phyloP scores from a whole-genome alignment of 2,888 invertebrate species.

The Clanis bilineata region DNA sequence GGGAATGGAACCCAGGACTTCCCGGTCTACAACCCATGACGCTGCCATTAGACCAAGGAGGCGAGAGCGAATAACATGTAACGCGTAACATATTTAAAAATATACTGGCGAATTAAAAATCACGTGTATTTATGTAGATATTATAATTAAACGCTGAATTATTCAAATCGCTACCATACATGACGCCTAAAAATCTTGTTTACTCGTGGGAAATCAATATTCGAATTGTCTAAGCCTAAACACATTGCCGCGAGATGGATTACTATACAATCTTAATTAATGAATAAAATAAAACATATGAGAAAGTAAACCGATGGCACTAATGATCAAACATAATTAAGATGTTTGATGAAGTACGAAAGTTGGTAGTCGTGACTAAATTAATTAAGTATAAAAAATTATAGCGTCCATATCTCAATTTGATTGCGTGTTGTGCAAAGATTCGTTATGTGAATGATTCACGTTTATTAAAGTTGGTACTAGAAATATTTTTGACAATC shows the following conservation, averaged over 20 bases:
- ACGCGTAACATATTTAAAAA: too few relatives aligned
- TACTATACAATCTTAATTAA: constrained; percentile 6
- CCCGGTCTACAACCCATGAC: too few relatives aligned
- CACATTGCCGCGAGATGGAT: not conserved
- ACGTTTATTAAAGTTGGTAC: not conserved
- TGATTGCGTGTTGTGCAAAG: constrained; percentile 2
- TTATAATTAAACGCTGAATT: not conserved
- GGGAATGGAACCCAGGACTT: too few relatives aligned
- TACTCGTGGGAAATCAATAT: not conserved
- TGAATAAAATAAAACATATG: constrained; percentile 11
- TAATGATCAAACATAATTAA: constrained; percentile 30
- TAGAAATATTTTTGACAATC: too few relatives aligned
- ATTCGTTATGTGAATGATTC: not conserved
- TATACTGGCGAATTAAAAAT: too few relatives aligned
- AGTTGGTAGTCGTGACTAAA: constrained; percentile 31
- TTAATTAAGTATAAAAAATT: constrained; percentile 35
- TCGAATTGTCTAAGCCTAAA: not conserved
- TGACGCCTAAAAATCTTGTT: not conserved
- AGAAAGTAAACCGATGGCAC: constrained; percentile 16
- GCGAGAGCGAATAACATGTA: too few relatives aligned
- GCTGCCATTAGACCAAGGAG: too few relatives aligned
- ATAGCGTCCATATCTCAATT: constrained; percentile 11
- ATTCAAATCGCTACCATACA: not conserved
- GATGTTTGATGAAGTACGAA: constrained; percentile 32
- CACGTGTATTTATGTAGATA: too few relatives aligned